Evolutionary conservation across 1,140 invertebrate species (phyloP).

Genomic region (Oedothorax gibbosus): DNA sequence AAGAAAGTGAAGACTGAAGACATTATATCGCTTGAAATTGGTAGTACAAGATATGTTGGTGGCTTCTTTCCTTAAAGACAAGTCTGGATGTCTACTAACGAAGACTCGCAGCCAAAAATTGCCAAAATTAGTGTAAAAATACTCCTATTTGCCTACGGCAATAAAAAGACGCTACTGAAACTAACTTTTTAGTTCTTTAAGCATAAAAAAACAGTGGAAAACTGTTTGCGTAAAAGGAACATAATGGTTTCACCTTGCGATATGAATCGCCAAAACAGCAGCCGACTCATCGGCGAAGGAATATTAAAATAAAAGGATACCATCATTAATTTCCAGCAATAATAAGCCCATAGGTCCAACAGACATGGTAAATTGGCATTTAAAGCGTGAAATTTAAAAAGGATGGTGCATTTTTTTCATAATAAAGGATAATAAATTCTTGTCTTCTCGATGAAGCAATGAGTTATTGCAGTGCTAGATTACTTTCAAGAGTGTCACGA

Average conservation of each 20-base stretch:
- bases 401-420: background rate
- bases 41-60: too few species aligned
- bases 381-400: background rate
- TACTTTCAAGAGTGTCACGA: slow-evolving; percentile 38
- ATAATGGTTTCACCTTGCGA: background rate
- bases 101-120: too few species aligned
- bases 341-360: background rate
- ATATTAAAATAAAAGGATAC: slow-evolving; percentile 16
- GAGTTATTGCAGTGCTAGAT: slow-evolving; percentile 52
- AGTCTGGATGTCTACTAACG: too few species aligned
- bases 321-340: slow-evolving; percentile 13
- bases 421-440: slow-evolving; percentile 10
- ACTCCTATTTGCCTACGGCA: too few species aligned
- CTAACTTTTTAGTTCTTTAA: too few species aligned
- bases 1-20: too few species aligned
- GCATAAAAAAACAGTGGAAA: too few species aligned
- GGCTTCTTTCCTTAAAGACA: too few species aligned
- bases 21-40: too few species aligned
- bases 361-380: background rate
- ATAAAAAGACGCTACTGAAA: too few species aligned
- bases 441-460: slow-evolving; percentile 18
- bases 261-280: slow-evolving; percentile 6
- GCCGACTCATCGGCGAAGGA: background rate
- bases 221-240: too few species aligned
- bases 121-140: too few species aligned